Evolutionary conservation across 2,888 invertebrate genomes (phyloP).

Genomic region (Leucophora obtusa): DNA sequence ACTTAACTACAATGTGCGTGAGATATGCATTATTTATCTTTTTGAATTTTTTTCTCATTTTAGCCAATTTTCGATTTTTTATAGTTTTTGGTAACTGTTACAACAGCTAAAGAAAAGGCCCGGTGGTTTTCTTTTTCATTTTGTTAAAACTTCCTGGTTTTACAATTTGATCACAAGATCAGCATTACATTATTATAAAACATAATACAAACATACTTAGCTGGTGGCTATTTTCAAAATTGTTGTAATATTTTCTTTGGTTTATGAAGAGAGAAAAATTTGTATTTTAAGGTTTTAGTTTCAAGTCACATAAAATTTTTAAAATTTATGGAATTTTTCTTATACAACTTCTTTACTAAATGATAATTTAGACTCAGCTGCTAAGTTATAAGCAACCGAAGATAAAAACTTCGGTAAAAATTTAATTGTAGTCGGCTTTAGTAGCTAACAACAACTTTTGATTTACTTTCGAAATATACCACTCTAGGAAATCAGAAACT

Average conservation of each 20-base stretch:
- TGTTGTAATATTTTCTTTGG: slow-evolving; percentile 41
- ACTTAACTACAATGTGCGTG: slow-evolving; percentile 72
- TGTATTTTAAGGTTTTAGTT: slow-evolving; percentile 18
- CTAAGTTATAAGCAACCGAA: neutral
- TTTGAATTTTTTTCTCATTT: slow-evolving; percentile 65
- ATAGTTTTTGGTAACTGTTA: slow-evolving; percentile 26
- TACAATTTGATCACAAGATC: slow-evolving; percentile 54
- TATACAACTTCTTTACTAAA: slow-evolving; percentile 4
- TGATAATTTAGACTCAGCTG: neutral
- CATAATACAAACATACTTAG: slow-evolving; percentile 34
- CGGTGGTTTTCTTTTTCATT: slow-evolving; percentile 30
- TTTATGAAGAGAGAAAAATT: slow-evolving; percentile 25
- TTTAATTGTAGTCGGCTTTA: too few relatives aligned
- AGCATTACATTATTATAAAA: slow-evolving; percentile 23
- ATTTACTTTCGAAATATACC: too few relatives aligned
- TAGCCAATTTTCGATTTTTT: slow-evolving; percentile 60
- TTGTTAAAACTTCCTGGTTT: slow-evolving; percentile 68
- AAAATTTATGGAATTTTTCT: slow-evolving; percentile 44
- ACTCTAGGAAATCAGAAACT: too few relatives aligned
- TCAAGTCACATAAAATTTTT: slow-evolving; percentile 22
- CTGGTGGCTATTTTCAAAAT: slow-evolving; percentile 57
- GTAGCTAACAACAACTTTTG: too few relatives aligned
- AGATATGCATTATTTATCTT: slow-evolving; percentile 78
- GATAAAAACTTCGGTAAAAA: neutral
- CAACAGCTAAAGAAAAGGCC: slow-evolving; percentile 26